Percentiles rank a stretch among this genome's conserved stretches.
These are phyloP conservation scores for Megamerina dolium DNA, from an alignment of 2,888 invertebrate genomes.

Conservation along the genomic window DNA sequence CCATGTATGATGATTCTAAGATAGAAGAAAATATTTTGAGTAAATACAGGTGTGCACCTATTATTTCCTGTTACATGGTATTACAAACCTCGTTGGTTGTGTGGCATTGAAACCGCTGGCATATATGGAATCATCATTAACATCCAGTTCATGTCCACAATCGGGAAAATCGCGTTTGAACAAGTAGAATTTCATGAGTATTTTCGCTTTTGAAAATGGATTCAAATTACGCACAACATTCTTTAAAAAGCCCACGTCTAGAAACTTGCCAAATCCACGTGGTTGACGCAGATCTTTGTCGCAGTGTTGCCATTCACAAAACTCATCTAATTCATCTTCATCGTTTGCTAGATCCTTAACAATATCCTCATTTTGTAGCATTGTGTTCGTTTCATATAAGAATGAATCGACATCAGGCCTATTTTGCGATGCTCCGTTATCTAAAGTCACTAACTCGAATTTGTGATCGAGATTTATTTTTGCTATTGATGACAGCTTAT, in stretches of 20 bases:
- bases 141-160: conserved; percentile 30
- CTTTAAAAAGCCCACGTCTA: conserved; percentile 32
- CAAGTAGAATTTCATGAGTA: conserved; percentile 36
- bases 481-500: too few relatives aligned
- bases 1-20: conserved; percentile 38
- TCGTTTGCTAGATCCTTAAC: conserved; percentile 21
- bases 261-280: conserved; percentile 27
- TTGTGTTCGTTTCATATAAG: too few relatives aligned
- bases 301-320: conserved; percentile 32
- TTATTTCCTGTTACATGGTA: background rate
- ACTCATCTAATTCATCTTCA: conserved; percentile 30
- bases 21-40: background rate
- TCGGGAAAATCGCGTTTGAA: conserved; percentile 32
- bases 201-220: conserved; percentile 26
- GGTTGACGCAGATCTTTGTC: conserved; percentile 29
- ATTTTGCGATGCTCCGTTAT: too few relatives aligned
- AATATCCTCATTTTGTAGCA: conserved; percentile 7
- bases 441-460: too few relatives aligned
- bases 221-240: conserved; percentile 35
- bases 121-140: conserved; percentile 22
- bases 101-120: conserved; percentile 32
- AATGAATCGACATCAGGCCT: too few relatives aligned
- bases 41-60: background rate
- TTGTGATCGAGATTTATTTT: too few relatives aligned
- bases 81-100: conserved; percentile 32